phyloP scores from a whole-genome alignment of 2,797 vertebrate species.

The Selene dorsalis region DNA sequence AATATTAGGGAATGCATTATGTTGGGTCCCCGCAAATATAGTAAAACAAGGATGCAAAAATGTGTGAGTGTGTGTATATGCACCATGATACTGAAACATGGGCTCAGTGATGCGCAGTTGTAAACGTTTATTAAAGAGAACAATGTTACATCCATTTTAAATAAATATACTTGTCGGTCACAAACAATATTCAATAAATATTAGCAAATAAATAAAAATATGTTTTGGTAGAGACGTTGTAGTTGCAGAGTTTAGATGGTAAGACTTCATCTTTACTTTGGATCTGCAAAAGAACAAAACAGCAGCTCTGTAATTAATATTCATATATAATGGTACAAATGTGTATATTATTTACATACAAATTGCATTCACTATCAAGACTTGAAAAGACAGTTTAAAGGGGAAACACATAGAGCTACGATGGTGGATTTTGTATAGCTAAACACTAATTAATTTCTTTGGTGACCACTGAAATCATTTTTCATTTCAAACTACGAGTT shows the following conservation, averaged over 20 bases:
- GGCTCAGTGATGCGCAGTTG: slow-evolving; percentile 43
- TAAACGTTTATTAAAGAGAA: slow-evolving; percentile 82
- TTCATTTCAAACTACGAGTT: background rate
- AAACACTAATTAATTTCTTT: background rate
- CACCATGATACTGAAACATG: background rate
- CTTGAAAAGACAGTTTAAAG: background rate
- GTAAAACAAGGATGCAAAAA: too few relatives aligned
- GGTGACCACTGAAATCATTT: background rate
- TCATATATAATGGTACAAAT: background rate
- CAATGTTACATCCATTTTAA: slow-evolving; percentile 50
- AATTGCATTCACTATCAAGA: background rate
- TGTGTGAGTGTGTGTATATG: background rate
- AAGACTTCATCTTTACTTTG: slow-evolving; percentile 82
- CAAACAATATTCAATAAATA: slow-evolving; percentile 81
- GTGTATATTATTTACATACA: background rate
- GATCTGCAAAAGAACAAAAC: slow-evolving; percentile 75
- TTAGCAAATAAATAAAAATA: slow-evolving; percentile 80
- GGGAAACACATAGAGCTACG: background rate
- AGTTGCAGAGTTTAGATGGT: slow-evolving; percentile 61
- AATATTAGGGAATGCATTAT: too few relatives aligned
- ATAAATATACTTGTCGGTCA: slow-evolving; percentile 70
- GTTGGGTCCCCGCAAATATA: too few relatives aligned
- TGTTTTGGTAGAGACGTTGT: slow-evolving; percentile 57
- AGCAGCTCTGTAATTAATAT: background rate
- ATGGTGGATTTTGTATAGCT: background rate